A percentile compares a stretch with the other conserved stretches of the same genome.
Conservation (phyloP, 2,797 vertebrate species). For the Mastacembelus armatus region DNA sequence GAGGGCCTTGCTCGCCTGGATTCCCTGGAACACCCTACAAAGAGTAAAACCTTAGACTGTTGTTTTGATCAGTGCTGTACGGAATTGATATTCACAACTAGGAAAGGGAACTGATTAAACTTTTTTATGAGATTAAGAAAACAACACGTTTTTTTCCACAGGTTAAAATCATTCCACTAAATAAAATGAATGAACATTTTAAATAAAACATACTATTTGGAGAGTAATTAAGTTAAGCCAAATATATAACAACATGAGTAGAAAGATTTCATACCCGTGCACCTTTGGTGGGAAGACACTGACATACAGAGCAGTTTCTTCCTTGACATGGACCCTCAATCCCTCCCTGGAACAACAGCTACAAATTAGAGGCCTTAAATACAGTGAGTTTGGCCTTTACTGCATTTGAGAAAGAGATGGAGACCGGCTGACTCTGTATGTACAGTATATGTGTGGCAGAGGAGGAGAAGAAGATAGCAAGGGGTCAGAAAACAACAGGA, state of each 20-base stretch:
- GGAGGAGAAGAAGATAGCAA: background rate
- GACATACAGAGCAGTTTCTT: slow-evolving; percentile 75
- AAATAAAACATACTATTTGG: background rate
- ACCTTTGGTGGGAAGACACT: slow-evolving; percentile 78
- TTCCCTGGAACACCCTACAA: slow-evolving; percentile 70
- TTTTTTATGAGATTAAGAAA: background rate
- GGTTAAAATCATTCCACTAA: background rate
- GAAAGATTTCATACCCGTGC: slow-evolving; percentile 60
- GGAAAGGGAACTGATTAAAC: background rate
- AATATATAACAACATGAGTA: background rate
- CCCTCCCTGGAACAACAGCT: slow-evolving; percentile 56
- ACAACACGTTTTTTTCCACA: background rate
- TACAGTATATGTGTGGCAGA: background rate
- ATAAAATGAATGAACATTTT: background rate
- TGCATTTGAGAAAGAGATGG: background rate
- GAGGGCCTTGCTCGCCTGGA: slow-evolving; percentile 52
- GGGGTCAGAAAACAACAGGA: background rate
- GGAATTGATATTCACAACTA: background rate
- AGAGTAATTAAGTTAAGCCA: background rate
- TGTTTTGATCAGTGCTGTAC: too few species aligned
- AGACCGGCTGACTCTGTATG: background rate
- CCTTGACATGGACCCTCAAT: slow-evolving; percentile 66
- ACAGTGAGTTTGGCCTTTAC: background rate
- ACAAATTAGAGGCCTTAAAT: background rate
- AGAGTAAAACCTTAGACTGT: background rate